Percentiles rank a stretch among this genome's conserved stretches.
These are phyloP conservation scores for Apis florea DNA, from an alignment of 1,140 invertebrate genomes.

Conservation along the genomic window DNA sequence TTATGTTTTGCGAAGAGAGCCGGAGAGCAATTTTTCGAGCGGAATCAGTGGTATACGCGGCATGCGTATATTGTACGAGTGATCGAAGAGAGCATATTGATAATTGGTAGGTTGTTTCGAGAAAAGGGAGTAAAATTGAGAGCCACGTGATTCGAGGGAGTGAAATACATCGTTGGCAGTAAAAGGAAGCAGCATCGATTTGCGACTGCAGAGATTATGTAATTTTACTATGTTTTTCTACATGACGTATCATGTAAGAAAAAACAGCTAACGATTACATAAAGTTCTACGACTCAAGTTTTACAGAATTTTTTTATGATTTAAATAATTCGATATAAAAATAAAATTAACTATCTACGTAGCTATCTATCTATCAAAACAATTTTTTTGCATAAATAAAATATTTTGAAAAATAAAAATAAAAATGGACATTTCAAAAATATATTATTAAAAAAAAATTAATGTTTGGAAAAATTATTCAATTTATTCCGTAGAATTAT, in stretches of 20 bases:
- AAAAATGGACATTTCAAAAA: no score
- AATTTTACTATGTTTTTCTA: constrained; percentile 31
- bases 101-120: constrained; percentile 25
- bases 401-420: neutral
- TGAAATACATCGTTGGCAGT: constrained; percentile 9
- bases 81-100: constrained; percentile 1
- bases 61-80: neutral
- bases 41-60: neutral
- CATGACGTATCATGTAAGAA: neutral
- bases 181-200: neutral
- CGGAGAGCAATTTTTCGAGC: constrained; percentile 24
- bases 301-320: neutral
- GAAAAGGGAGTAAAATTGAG: constrained; percentile 10
- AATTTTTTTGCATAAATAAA: neutral
- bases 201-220: constrained; percentile 10
- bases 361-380: rapidly evolving
- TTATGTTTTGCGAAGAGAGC: constrained; percentile 2
- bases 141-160: neutral
- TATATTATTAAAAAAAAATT: no score
- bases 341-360: neutral
- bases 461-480: neutral
- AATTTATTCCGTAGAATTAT: neutral
- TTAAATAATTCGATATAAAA: neutral
- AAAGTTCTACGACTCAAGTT: neutral
- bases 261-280: neutral